These are phyloP conservation scores for Heliconius melpomene DNA, from an alignment of 1,140 invertebrate genomes.

Conservation along the genomic window DNA sequence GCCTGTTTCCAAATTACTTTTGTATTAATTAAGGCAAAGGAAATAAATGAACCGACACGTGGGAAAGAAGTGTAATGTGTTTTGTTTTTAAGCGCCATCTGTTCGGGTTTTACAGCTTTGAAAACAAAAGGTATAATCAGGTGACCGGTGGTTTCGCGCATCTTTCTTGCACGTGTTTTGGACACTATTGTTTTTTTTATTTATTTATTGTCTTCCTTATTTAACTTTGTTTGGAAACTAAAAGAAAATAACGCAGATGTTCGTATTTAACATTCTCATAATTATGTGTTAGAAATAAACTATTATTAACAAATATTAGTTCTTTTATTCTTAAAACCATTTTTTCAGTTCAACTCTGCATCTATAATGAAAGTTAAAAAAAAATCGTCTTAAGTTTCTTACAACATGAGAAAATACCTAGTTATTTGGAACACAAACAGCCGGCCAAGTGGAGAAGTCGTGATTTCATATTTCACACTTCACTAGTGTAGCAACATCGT, in stretches of 20 bases:
- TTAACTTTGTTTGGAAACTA: conserved; percentile 25
- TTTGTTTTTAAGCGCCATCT: conserved; percentile 54
- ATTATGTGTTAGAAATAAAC: background rate
- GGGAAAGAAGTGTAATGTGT: conserved; percentile 57
- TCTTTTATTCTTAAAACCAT: background rate
- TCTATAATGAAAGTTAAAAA: background rate
- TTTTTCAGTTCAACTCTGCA: background rate
- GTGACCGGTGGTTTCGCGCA: conserved; percentile 53
- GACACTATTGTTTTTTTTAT: conserved; percentile 57
- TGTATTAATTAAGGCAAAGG: conserved; percentile 70
- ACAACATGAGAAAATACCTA: conserved; percentile 67
- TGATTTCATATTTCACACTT: conserved; percentile 81
- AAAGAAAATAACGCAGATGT: conserved; percentile 58
- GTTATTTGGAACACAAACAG: conserved; percentile 77
- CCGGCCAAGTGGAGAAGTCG: conserved; percentile 71
- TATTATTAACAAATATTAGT: background rate
- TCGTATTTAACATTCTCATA: conserved; percentile 24
- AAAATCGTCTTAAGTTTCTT: conserved; percentile 33
- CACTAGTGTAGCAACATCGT: conserved; percentile 68
- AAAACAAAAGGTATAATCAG: conserved; percentile 68
- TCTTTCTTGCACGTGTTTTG: conserved; percentile 63
- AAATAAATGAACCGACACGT: conserved; percentile 62
- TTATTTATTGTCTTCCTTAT: conserved; percentile 43
- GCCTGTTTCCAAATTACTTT: conserved; percentile 47
- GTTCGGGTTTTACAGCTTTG: conserved; percentile 53